These are phyloP conservation scores for Sclerodermus sp. DNA, from an alignment of 2,888 invertebrate species.

Conservation along the genomic window DNA sequence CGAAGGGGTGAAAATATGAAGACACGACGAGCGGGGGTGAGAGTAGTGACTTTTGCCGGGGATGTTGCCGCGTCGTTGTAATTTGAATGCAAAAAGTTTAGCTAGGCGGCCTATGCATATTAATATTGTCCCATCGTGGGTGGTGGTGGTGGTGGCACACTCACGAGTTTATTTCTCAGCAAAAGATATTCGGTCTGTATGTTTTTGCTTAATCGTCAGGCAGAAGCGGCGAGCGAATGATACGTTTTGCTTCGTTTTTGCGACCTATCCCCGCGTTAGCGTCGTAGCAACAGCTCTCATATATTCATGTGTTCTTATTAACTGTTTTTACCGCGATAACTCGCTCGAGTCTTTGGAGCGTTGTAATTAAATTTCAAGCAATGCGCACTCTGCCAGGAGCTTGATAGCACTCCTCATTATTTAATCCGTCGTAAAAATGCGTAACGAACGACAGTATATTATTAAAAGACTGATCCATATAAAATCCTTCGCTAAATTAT, in stretches of 20 bases:
- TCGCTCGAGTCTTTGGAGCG: slow-evolving; percentile 19
- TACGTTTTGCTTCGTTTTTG: not conserved
- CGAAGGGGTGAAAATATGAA: no score
- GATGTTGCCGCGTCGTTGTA: no score
- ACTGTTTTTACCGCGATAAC: slow-evolving; percentile 19
- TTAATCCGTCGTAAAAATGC: slow-evolving; percentile 13
- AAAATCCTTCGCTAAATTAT: no score
- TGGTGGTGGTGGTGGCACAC: not conserved
- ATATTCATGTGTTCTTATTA: slow-evolving; percentile 29
- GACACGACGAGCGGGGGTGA: no score
- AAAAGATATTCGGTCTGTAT: not conserved
- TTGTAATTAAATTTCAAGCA: slow-evolving; percentile 31
- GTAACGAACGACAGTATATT: not conserved
- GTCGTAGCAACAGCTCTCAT: slow-evolving; percentile 20
- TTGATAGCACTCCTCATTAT: slow-evolving; percentile 27
- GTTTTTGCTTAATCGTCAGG: not conserved
- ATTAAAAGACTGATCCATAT: no score
- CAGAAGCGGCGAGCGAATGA: no score
- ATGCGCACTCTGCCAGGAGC: slow-evolving; percentile 11
- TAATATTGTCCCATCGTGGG: no score
- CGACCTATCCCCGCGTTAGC: slow-evolving; percentile 9
- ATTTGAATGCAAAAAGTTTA: no score
- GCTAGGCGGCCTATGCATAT: no score
- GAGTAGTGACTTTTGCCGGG: no score
- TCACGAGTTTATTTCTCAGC: not conserved